Percentiles rank a stretch among this genome's conserved stretches.
Conservation (phyloP, 2,797 vertebrate genomes). For the Falco peregrinus region DNA sequence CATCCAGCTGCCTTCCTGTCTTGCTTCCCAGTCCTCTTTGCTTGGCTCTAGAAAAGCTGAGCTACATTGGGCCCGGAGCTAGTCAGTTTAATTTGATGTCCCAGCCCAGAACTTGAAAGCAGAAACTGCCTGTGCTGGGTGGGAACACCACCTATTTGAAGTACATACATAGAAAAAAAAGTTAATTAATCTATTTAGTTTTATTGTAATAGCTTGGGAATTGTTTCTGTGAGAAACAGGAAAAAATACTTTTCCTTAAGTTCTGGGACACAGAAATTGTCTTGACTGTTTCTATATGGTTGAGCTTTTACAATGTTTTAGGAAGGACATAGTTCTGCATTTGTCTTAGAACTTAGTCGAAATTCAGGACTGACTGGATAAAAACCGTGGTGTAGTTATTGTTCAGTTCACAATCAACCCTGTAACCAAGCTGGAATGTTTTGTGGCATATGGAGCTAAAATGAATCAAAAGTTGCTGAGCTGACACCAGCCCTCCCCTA, state of each 20-base stretch:
- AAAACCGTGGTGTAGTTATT: neutral
- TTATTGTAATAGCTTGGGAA: neutral
- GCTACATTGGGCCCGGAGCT: neutral
- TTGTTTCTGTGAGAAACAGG: neutral
- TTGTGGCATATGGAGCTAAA: neutral
- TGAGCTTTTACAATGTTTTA: neutral
- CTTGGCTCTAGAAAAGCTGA: neutral
- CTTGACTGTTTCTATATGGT: neutral
- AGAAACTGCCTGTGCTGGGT: neutral
- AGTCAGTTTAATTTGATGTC: neutral
- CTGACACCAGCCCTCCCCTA: neutral
- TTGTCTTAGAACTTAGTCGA: neutral
- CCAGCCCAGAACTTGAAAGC: neutral
- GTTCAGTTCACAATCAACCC: neutral
- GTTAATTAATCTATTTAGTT: neutral
- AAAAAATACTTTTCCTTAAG: neutral
- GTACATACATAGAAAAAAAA: neutral
- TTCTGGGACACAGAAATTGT: neutral
- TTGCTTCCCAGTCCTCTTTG: neutral
- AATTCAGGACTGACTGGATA: neutral
- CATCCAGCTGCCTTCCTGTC: neutral
- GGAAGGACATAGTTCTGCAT: neutral
- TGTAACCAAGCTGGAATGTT: neutral
- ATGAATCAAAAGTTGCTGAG: neutral
- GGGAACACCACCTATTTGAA: neutral